A percentile compares a stretch with the other conserved stretches of the same genome.
These are phyloP conservation scores for Agonopterix heracliana DNA, from an alignment of 2,888 invertebrate species.

Conservation along the genomic window DNA sequence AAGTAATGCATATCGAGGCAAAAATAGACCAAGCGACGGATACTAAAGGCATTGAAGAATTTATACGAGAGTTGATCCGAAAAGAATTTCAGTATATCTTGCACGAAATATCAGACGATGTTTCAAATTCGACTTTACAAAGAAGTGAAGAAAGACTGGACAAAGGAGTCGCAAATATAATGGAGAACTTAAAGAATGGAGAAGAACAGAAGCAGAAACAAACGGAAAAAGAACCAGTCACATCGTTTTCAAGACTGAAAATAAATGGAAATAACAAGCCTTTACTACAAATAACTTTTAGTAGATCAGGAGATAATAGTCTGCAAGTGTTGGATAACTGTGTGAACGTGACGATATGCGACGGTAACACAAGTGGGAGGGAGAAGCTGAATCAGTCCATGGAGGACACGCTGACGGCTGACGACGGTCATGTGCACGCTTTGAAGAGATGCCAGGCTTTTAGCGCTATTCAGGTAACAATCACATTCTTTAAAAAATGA, in stretches of 20 bases:
- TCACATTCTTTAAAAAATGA: background rate
- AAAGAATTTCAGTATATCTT: slow-evolving; percentile 56
- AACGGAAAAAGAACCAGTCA: slow-evolving; percentile 35
- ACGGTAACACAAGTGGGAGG: slow-evolving; percentile 25
- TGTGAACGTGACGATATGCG: slow-evolving; percentile 61
- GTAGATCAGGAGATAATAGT: slow-evolving; percentile 55
- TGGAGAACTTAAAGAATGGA: slow-evolving; percentile 42
- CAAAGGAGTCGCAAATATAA: slow-evolving; percentile 52
- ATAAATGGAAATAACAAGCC: slow-evolving; percentile 68
- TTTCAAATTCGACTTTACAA: slow-evolving; percentile 20
- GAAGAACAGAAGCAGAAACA: slow-evolving; percentile 34
- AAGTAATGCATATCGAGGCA: slow-evolving; percentile 20
- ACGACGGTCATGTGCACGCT: slow-evolving; percentile 48
- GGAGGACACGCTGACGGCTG: slow-evolving; percentile 43
- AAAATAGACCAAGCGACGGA: slow-evolving; percentile 60
- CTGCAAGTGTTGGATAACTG: slow-evolving; percentile 61
- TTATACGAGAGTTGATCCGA: slow-evolving; percentile 56
- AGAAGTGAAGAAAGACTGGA: slow-evolving; percentile 47
- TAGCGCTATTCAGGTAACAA: slow-evolving; percentile 65
- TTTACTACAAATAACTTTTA: slow-evolving; percentile 59
- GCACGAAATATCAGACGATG: slow-evolving; percentile 47
- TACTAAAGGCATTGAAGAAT: slow-evolving; percentile 60
- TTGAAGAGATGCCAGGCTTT: slow-evolving; percentile 71
- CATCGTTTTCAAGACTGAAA: slow-evolving; percentile 58
- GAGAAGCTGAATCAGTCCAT: slow-evolving; percentile 42